These are phyloP conservation scores for Lycodopsis pacificus DNA, from an alignment of 2,797 vertebrate species.

Conservation along the genomic window DNA sequence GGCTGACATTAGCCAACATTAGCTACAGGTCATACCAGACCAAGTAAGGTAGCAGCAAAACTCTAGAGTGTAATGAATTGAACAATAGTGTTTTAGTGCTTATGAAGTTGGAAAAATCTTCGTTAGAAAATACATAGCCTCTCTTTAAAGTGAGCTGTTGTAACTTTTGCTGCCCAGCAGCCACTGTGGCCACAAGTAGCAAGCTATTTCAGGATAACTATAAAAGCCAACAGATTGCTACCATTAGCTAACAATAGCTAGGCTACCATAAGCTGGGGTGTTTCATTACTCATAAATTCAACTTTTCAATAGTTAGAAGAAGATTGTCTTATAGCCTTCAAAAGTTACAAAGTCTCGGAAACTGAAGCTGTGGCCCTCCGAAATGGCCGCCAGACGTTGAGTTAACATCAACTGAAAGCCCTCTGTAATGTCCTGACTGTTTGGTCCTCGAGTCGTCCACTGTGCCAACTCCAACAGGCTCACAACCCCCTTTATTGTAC, in stretches of 20 bases:
- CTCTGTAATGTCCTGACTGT: constrained; percentile 8
- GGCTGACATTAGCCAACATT: neutral
- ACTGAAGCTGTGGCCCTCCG: constrained; percentile 12
- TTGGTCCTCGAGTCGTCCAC: constrained; percentile 17
- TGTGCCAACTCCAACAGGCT: constrained; percentile 52
- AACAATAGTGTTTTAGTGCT: neutral
- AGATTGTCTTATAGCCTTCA: neutral
- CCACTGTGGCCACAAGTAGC: neutral
- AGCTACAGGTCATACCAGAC: neutral
- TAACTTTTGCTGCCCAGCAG: neutral
- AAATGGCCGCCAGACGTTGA: constrained; percentile 9
- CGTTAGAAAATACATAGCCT: neutral
- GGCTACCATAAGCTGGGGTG: neutral
- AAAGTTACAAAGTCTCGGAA: neutral
- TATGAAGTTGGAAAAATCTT: neutral
- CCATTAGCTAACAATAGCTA: constrained; percentile 1
- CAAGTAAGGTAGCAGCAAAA: neutral
- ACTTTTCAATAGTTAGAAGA: neutral
- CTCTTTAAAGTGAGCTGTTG: neutral
- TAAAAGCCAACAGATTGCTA: neutral
- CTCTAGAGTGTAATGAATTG: neutral
- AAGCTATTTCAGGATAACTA: neutral
- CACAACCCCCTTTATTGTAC: constrained; percentile 54
- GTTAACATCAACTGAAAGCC: neutral
- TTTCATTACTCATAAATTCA: constrained; percentile 1